phyloP scores from a whole-genome alignment of 1,140 invertebrate genomes.

The Heliconius melpomene region DNA sequence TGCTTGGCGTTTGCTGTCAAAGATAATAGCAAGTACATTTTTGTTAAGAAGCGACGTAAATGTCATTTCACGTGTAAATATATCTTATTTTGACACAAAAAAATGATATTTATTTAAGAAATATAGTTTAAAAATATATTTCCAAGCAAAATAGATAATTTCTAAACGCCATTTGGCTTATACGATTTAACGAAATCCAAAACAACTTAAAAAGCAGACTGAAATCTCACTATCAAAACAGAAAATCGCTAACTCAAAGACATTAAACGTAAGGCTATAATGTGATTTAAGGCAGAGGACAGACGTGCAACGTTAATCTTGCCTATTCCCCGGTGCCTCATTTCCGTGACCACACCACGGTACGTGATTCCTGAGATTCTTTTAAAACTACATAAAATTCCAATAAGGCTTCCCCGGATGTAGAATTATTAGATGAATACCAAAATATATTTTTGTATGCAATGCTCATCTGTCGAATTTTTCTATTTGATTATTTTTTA shows the following conservation, averaged over 20 bases:
- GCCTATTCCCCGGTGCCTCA: slow-evolving; percentile 56
- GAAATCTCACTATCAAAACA: slow-evolving; percentile 26
- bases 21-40: background rate
- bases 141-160: too few species aligned
- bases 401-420: slow-evolving; percentile 5
- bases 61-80: too few species aligned
- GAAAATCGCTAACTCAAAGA: slow-evolving; percentile 45
- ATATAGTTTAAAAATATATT: too few species aligned
- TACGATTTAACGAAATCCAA: background rate
- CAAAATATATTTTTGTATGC: slow-evolving; percentile 7
- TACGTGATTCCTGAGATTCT: slow-evolving; percentile 58
- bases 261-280: slow-evolving; percentile 64
- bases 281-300: slow-evolving; percentile 70
- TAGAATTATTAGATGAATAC: background rate
- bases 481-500: background rate
- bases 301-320: slow-evolving; percentile 67
- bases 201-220: slow-evolving; percentile 12
- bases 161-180: too few species aligned
- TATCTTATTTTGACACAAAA: too few species aligned
- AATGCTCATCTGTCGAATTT: background rate
- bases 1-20: background rate
- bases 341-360: slow-evolving; percentile 46
- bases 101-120: too few species aligned
- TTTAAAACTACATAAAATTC: slow-evolving; percentile 33
- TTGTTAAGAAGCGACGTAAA: background rate